Evolutionary conservation across 2,797 vertebrate species (phyloP), one percentile per base, ranked within the genome.

Genomic region (Salarias fasciatus): DNA sequence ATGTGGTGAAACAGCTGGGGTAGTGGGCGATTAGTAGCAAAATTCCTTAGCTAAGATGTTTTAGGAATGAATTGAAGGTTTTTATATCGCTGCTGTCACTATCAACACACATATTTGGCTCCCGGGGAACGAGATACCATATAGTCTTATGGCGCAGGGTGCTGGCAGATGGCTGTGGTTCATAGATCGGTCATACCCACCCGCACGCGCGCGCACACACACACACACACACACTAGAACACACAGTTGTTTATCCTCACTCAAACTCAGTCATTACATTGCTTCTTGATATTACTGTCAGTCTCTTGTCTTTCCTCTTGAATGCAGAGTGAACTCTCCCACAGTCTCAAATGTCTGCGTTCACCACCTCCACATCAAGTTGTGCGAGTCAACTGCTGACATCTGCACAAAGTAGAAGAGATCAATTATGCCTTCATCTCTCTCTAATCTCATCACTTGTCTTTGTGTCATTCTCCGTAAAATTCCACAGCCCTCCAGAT

Each of bases 111-210:
- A 50, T 38, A 57, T 3, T 35, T 61, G 31, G 63, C 50, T 79
- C 69, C 55, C 15, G 78, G 60, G 69, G 58, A 82, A n/a, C 76
- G 75, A 73, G 73, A 88, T 73, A 79, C 57, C 53, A 63, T 68
- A 69, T 63, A 82, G 62, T 69, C 14, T 56, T 58, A 72, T 77
- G 66, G 77, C 81, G 71, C 69, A 56, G 43, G 53, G 75, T 86
- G 84, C 71, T 84, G 80, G 85, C 85, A 87, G 85, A 87, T 82
- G 77, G 68, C 71, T 75, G 45, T 3, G 28, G 83, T 89, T 88
- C 84, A 89, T 14, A 40, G 63, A 73, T 68, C 44, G 70, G 86
- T 82, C 82, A 80, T 11, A 72, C 63, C 65, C 52, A 53, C 54
- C 47, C 50, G 29, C 36, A 50, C 36, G 12, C 45, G 43, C 36